phyloP scores from a whole-genome alignment of 1,140 invertebrate species.

The Anadara kagoshimensis region DNA sequence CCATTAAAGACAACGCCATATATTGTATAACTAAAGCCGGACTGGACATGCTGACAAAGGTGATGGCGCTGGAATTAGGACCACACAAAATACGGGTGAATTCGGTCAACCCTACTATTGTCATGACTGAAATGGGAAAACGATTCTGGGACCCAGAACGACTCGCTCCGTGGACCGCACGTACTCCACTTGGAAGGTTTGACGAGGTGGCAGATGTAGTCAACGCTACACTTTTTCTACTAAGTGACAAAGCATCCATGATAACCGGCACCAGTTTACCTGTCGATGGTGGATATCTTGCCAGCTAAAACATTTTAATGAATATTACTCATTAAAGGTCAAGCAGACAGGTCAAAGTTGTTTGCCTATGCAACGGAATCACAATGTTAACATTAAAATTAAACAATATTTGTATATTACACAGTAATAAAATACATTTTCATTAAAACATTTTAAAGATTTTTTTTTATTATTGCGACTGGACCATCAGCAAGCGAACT shows the following conservation, averaged over 20 bases:
- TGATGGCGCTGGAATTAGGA: constrained; percentile 89
- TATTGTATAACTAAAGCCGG: constrained; percentile 81
- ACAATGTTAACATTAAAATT: too few species aligned
- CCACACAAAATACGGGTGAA: constrained; percentile 79
- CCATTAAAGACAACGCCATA: constrained; percentile 83
- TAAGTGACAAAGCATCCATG: constrained; percentile 87
- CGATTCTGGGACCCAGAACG: constrained; percentile 86
- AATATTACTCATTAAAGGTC: too few species aligned
- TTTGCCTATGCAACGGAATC: too few species aligned
- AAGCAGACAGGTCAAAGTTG: too few species aligned
- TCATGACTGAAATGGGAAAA: constrained; percentile 91
- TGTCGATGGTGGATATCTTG: constrained; percentile 83
- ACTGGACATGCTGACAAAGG: constrained; percentile 78
- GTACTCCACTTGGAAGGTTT: constrained; percentile 85
- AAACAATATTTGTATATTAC: too few species aligned
- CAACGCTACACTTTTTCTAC: constrained; percentile 84
- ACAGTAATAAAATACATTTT: too few species aligned
- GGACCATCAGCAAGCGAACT: too few species aligned
- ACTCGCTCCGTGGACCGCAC: constrained; percentile 80
- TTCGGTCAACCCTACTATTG: constrained; percentile 87
- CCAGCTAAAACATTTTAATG: too few species aligned
- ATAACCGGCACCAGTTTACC: constrained; percentile 85
- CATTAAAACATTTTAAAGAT: too few species aligned
- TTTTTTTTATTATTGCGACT: too few species aligned
- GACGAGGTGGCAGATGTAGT: constrained; percentile 76